Conservation (phyloP, 2,113 vertebrate genomes). For the Hemiscyllium ocellatum region DNA sequence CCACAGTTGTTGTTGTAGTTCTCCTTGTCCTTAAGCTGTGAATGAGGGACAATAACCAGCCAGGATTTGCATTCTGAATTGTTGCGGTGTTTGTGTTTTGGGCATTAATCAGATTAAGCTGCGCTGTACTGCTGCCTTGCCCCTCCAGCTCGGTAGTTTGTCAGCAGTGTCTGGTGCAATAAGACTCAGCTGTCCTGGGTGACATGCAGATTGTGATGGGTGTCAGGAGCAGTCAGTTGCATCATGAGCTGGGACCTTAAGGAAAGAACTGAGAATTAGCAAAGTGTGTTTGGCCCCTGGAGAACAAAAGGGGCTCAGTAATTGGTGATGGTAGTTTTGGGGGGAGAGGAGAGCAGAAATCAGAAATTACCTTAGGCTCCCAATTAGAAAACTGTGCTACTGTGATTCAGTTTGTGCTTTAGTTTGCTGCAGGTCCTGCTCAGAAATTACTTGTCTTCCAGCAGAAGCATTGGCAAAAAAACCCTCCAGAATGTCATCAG, state of each 20-base stretch:
- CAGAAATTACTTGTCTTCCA: neutral
- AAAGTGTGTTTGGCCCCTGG: neutral
- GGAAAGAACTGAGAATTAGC: neutral
- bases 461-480: neutral
- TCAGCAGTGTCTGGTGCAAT: neutral
- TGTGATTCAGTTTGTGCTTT: neutral
- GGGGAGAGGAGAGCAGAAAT: neutral
- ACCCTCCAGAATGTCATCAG: neutral
- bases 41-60: neutral
- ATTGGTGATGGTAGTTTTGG: too few relatives aligned
- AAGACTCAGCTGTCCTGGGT: neutral
- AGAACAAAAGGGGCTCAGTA: neutral
- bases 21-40: too few relatives aligned
- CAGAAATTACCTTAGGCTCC: neutral
- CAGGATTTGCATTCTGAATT: neutral
- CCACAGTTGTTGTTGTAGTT: neutral
- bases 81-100: neutral
- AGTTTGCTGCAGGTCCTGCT: neutral
- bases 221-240: neutral
- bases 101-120: neutral
- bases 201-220: neutral
- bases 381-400: neutral
- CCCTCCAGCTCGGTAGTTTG: neutral
- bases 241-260: neutral
- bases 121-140: neutral